Evolutionary conservation across 2,797 vertebrate genomes (phyloP), one percentile per base, ranked within the genome.

Genomic region (Petrocephalus sullivani): DNA sequence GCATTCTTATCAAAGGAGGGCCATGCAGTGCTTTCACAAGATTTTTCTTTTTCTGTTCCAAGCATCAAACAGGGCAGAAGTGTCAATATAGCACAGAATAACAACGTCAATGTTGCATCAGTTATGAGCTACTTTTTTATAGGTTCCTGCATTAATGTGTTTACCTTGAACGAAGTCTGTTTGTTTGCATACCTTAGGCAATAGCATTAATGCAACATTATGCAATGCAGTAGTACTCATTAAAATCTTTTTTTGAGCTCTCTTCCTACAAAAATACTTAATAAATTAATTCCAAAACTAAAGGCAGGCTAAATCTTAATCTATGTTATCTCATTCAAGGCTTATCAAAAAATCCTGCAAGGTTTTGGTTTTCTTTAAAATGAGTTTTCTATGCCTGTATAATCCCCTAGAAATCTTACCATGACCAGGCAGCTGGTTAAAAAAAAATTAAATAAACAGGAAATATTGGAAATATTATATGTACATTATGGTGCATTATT

Each of bases 81-180:
- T 54, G 82, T 46, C 67, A 78, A 90, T 84, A 86, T 86, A 88
- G 54, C 54, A 60, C 49, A 71, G 58, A 89, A 88, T 71, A 60
- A 61, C 58, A 61, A 57, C 23, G 57, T 83, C 8, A 41, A 85
- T 41, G 37, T 56, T 84, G 64, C 71, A 33, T 67, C 28, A 67
- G 10, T 67, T 67, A 33, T 67, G 28, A 67, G 12, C 23, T 14
- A 67, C 64, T 67, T 67, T 23, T 23, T 67, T 67, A 67, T 51
- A 51, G 49, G 4, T 67, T 33, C 14, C 64, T 33, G 64, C 33
- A 67, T 14, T 33, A 67, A 67, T 21, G 28, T 78, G 71, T 78
- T 78, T 78, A 78, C 71, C 71, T 41, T 78, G 37, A 41, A 75
- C 67, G 2, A 14, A 46, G 33, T 16, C 37, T n/a, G 60, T n/a